Evolutionary conservation across 1,140 invertebrate genomes (phyloP), one percentile per base, ranked within the genome.

Genomic region (Plutomurus gul): DNA sequence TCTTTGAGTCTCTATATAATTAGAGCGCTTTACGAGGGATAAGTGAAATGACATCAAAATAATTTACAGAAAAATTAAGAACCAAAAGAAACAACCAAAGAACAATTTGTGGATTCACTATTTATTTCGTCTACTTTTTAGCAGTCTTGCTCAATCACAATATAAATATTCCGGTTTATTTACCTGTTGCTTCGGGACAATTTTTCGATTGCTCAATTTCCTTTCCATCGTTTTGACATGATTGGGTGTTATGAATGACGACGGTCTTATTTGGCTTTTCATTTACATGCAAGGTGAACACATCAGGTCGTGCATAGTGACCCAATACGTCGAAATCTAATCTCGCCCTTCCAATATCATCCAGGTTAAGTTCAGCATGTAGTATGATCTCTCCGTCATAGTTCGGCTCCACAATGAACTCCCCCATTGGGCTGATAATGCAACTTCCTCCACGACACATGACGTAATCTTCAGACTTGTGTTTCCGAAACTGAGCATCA

Each of bases 271-370:
- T 75, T 0, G 76, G 25, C 39, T 70, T 60, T 36, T 78, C 80
- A 60, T 81, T 78, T 4, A 81, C 80, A 49, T 43, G 22, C 10
- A 81, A 33, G 3, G 73, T 77, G 27, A 81, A 78, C 10, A 81
- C 77, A 76, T 81, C 80, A 1, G 80, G 80, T 7, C 80, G 71
- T 20, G 76, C n/a, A 22, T 81, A 81, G 30, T 81, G 80, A 11
- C 80, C 80, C 0, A 75, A 71, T 3, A 46, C 76, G 25, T 81
- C 80, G 70, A 81, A 81, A 33, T 81, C 80, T 43, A 81, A 51
- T 51, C 76, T 81, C 6, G 33, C 51, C 18, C 36, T 65, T 6
- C 43, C 39, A 22, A 81, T 78, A 10, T 81, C 80, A 25, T 74
- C 49, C 56, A 81, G n/a, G 43, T 82, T 75, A 20, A 82, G 30